Conservation (phyloP, 2,113 vertebrate species). For the Rhodinocichla rosea region DNA sequence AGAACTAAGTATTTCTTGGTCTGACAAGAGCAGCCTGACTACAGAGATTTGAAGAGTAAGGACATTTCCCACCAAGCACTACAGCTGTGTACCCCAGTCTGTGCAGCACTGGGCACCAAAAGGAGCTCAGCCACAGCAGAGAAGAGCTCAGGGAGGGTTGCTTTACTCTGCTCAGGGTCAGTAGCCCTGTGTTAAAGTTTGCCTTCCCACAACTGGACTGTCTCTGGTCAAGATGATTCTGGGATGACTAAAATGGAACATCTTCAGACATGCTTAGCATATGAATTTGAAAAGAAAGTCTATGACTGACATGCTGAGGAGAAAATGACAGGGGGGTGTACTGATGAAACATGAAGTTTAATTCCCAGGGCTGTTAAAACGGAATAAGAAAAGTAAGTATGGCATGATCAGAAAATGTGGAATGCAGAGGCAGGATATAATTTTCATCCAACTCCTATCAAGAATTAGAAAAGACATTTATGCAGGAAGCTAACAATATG, state of each 20-base stretch:
- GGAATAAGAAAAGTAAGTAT: not conserved
- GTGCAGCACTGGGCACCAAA: not conserved
- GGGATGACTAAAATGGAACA: not conserved
- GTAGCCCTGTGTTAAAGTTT: accelerated
- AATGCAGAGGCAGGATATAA: not conserved
- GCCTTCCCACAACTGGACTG: not conserved
- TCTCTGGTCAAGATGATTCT: not conserved
- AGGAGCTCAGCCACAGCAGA: not conserved
- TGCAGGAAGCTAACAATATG: not conserved
- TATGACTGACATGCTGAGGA: not conserved
- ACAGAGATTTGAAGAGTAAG: not conserved
- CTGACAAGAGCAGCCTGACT: not conserved
- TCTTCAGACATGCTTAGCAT: not conserved
- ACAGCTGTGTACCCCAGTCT: accelerated
- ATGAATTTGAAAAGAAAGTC: not conserved
- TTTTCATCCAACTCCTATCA: not conserved
- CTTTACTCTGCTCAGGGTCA: not conserved
- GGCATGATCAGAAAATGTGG: not conserved
- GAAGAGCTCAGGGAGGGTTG: not conserved
- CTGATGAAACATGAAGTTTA: not conserved
- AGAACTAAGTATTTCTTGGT: not conserved
- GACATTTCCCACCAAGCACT: not conserved
- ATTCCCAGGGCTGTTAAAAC: not conserved
- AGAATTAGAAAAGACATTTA: not conserved
- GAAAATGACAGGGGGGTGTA: not conserved